A percentile compares a stretch with the other conserved stretches of the same genome.
Conservation (phyloP, 2,113 vertebrate genomes). For the Pionites leucogaster region DNA sequence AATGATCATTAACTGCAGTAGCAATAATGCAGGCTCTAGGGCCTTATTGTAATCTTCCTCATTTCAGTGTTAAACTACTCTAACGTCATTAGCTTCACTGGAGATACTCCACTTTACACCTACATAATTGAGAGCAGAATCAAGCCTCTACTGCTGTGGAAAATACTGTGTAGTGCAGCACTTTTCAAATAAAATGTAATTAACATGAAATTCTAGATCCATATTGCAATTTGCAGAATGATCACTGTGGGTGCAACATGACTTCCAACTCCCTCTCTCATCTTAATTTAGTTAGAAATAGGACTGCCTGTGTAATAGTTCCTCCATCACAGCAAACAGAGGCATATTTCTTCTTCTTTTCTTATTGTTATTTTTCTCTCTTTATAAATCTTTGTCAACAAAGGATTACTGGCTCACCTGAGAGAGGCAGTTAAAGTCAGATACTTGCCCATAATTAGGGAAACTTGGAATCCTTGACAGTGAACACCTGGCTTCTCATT, state of each 20-base stretch:
- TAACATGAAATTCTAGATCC: slow-evolving; percentile 63
- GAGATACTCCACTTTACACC: slow-evolving; percentile 60
- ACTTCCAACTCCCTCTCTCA: slow-evolving; percentile 49
- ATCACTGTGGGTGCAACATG: slow-evolving; percentile 57
- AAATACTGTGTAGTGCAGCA: slow-evolving; percentile 56
- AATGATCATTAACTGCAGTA: slow-evolving; percentile 59
- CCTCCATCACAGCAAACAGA: slow-evolving; percentile 19
- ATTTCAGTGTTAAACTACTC: slow-evolving; percentile 50
- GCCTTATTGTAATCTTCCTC: slow-evolving; percentile 61
- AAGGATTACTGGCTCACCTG: slow-evolving; percentile 38
- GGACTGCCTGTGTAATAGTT: slow-evolving; percentile 7
- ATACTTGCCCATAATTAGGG: slow-evolving; percentile 43
- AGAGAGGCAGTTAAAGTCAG: slow-evolving; percentile 50
- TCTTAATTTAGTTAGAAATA: slow-evolving; percentile 63
- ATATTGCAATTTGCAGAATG: slow-evolving; percentile 66
- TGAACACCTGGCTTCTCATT: slow-evolving; percentile 56
- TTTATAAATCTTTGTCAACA: slow-evolving; percentile 46
- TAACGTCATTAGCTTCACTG: slow-evolving; percentile 57
- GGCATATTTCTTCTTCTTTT: slow-evolving; percentile 22
- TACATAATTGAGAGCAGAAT: slow-evolving; percentile 61
- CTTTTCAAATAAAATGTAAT: slow-evolving; percentile 67
- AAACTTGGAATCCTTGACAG: slow-evolving; percentile 61
- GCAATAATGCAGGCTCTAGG: slow-evolving; percentile 55
- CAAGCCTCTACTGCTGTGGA: slow-evolving; percentile 52
- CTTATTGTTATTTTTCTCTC: slow-evolving; percentile 50